A percentile compares a stretch with the other conserved stretches of the same genome.
These are phyloP conservation scores for Pachymerium ferrugineum DNA, from an alignment of 2,888 invertebrate genomes.

Conservation along the genomic window DNA sequence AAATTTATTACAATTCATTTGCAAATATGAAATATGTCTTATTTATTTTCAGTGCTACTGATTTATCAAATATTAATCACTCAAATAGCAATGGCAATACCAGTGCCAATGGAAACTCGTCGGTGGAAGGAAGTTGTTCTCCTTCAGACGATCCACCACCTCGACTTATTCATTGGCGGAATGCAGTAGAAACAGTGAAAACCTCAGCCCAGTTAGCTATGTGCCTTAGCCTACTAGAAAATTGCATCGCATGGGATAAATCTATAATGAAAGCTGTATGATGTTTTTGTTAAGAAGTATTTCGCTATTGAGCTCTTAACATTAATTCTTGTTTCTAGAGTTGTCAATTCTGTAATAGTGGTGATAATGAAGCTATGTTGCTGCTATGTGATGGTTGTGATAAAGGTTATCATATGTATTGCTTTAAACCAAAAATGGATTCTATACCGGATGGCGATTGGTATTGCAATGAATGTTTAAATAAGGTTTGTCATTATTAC, in stretches of 20 bases:
- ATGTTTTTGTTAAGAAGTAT: slow-evolving; percentile 34
- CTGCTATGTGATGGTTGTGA: slow-evolving; percentile 96
- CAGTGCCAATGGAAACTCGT: slow-evolving; percentile 39
- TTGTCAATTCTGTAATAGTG: slow-evolving; percentile 94
- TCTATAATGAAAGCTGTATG: slow-evolving; percentile 98
- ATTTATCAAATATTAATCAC: slow-evolving; percentile 1
- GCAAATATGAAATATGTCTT: background rate
- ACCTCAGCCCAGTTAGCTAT: slow-evolving; percentile 87
- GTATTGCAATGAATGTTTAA: slow-evolving; percentile 87
- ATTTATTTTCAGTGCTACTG: background rate
- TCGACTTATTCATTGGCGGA: slow-evolving; percentile 72
- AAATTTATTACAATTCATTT: background rate
- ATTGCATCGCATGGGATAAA: slow-evolving; percentile 96
- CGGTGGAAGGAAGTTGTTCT: background rate
- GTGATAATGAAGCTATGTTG: slow-evolving; percentile 92
- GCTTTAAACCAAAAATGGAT: slow-evolving; percentile 94
- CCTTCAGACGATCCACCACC: slow-evolving; percentile 58
- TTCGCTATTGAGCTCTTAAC: background rate
- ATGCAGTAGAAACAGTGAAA: slow-evolving; percentile 73
- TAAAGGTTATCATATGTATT: slow-evolving; percentile 97
- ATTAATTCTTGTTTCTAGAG: slow-evolving; percentile 59
- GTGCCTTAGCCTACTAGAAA: slow-evolving; percentile 81
- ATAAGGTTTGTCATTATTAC: slow-evolving; percentile 38
- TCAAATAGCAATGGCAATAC: background rate
- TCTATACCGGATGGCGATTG: slow-evolving; percentile 96